Percentiles rank a stretch among this genome's conserved stretches.
Conservation (phyloP, 2,113 vertebrate species). For the Monarcha castaneiventris region DNA sequence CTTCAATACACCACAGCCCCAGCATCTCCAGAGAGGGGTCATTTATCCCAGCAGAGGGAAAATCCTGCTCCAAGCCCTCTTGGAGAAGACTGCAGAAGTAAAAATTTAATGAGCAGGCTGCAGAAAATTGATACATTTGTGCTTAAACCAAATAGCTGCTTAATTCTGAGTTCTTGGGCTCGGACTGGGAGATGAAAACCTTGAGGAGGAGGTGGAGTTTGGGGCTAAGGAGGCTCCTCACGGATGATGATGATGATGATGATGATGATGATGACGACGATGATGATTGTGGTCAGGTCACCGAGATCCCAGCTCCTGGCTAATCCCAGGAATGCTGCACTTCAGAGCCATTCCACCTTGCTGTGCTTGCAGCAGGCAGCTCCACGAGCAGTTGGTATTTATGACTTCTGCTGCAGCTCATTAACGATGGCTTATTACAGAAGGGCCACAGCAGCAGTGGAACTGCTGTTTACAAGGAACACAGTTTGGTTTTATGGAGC, state of each 20-base stretch:
- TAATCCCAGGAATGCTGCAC: background rate
- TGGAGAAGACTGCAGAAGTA: constrained; percentile 2
- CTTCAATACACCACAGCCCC: background rate
- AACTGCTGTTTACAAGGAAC: background rate
- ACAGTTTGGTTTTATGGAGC: background rate
- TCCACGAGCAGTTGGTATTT: background rate
- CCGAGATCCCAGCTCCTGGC: background rate
- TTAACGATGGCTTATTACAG: background rate
- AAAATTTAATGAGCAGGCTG: constrained; percentile 49
- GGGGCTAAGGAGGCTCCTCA: background rate
- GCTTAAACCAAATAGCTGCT: background rate
- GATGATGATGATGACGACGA: background rate
- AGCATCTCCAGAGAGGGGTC: background rate
- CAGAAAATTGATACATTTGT: background rate
- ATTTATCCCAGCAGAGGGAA: constrained; percentile 46
- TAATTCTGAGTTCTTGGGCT: background rate
- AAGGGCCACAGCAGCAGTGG: background rate
- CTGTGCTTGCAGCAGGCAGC: background rate
- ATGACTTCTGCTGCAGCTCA: background rate
- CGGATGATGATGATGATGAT: background rate
- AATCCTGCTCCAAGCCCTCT: constrained; percentile 19
- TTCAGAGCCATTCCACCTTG: background rate
- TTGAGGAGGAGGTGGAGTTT: background rate
- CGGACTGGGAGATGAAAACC: background rate
- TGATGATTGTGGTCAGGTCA: background rate